A percentile compares a stretch with the other conserved stretches of the same genome.
phyloP scores from a whole-genome alignment of 2,888 invertebrate genomes.

The Standfussiana lucernea region DNA sequence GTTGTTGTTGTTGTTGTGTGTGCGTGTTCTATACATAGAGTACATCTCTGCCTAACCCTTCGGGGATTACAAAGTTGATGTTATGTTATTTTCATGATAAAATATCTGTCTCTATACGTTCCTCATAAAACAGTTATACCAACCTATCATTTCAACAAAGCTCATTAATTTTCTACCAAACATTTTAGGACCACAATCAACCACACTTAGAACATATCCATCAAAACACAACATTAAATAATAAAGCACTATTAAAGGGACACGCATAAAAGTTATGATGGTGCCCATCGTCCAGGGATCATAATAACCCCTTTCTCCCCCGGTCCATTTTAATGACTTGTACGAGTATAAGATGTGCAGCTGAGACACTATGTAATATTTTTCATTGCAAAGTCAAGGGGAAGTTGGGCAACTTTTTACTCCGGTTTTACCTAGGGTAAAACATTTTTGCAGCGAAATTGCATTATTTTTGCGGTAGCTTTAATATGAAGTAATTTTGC shows the following conservation, averaged over 20 bases:
- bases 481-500: conserved; percentile 3
- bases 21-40: background rate
- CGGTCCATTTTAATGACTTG: conserved; percentile 61
- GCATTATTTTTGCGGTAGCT: conserved; percentile 26
- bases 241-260: conserved; percentile 56
- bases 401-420: conserved; percentile 45
- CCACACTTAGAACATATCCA: conserved; percentile 38
- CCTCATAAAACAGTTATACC: conserved; percentile 9
- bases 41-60: background rate
- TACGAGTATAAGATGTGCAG: conserved; percentile 55
- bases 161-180: conserved; percentile 36
- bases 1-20: background rate
- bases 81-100: background rate
- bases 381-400: conserved; percentile 54
- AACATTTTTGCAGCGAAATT: conserved; percentile 24
- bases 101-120: background rate
- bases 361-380: conserved; percentile 58
- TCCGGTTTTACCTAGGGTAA: conserved; percentile 26
- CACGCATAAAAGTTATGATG: conserved; percentile 60
- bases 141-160: background rate
- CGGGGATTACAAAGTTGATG: background rate
- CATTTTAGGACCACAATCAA: conserved; percentile 41
- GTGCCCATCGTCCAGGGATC: conserved; percentile 45
- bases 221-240: conserved; percentile 52
- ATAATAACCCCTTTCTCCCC: conserved; percentile 57